These are phyloP conservation scores for Epistrophella euchroma DNA, from an alignment of 2,888 invertebrate genomes.

Conservation along the genomic window DNA sequence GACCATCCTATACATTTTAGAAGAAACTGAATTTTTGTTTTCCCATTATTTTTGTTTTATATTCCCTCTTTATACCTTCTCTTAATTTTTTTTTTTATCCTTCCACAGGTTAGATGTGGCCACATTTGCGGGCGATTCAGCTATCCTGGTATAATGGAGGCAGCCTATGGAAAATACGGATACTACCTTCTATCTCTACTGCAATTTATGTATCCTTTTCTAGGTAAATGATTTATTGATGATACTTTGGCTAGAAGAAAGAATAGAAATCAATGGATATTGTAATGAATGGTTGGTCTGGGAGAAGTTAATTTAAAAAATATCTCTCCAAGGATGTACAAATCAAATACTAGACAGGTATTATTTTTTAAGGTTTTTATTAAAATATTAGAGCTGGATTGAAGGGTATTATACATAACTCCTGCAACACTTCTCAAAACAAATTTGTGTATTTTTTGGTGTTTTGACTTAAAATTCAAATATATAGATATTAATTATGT, in stretches of 20 bases:
- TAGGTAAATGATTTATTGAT: slow-evolving; percentile 86
- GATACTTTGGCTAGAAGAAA: background rate
- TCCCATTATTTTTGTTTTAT: background rate
- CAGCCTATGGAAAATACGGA: slow-evolving; percentile 91
- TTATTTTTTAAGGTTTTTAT: background rate
- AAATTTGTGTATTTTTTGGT: no score
- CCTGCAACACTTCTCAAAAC: no score
- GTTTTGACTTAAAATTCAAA: no score
- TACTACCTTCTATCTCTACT: slow-evolving; percentile 90
- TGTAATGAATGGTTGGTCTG: slow-evolving; percentile 11
- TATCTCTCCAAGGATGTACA: slow-evolving; percentile 4
- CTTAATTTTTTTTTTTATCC: slow-evolving; percentile 13
- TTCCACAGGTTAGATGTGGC: slow-evolving; percentile 85
- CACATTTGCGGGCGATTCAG: slow-evolving; percentile 91
- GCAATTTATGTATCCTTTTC: slow-evolving; percentile 93
- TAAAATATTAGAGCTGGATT: background rate
- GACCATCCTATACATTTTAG: background rate
- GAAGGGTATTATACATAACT: background rate
- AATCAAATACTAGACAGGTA: background rate
- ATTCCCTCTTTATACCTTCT: slow-evolving; percentile 9
- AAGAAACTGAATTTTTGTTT: background rate
- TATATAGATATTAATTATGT: no score
- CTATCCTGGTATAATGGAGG: slow-evolving; percentile 90
- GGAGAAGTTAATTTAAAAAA: background rate
- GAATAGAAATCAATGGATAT: background rate